Conservation (phyloP, 2,113 vertebrate species). For the Helogale parvula region DNA sequence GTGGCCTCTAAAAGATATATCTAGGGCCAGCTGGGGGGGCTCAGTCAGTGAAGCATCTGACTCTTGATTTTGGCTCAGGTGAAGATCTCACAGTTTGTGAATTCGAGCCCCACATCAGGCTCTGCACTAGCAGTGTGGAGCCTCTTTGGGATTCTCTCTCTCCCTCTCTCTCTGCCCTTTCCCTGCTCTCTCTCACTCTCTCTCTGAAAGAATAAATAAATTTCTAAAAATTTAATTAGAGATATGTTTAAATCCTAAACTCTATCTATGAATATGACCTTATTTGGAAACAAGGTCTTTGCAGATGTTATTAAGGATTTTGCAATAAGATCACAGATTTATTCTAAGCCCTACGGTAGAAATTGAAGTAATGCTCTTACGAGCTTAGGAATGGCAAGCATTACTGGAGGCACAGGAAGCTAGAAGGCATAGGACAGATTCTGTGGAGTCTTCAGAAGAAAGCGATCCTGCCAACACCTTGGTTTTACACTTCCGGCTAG, state of each 20-base stretch:
- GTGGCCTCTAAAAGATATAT: not conserved
- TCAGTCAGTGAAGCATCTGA: no score
- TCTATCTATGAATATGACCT: not conserved
- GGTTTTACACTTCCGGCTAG: not conserved
- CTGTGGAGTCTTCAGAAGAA: no score
- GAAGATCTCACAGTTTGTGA: no score
- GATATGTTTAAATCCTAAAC: not conserved
- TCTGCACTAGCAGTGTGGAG: no score
- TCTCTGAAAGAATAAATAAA: no score
- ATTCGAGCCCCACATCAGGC: no score
- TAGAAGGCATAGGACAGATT: not conserved
- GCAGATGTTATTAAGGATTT: not conserved
- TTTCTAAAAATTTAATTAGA: not conserved
- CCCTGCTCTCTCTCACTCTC: no score
- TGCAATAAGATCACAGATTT: not conserved
- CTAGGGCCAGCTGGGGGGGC: no score
- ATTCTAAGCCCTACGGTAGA: not conserved
- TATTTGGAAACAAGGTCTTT: not conserved
- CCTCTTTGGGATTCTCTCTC: no score
- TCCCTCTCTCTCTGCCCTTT: no score
- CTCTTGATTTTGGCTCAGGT: no score
- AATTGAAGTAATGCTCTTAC: not conserved
- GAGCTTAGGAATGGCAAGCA: not conserved
- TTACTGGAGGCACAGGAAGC: not conserved
- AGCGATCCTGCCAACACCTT: not conserved